Conservation (phyloP, 2,113 vertebrate species). For the Entelurus aequoreus region DNA sequence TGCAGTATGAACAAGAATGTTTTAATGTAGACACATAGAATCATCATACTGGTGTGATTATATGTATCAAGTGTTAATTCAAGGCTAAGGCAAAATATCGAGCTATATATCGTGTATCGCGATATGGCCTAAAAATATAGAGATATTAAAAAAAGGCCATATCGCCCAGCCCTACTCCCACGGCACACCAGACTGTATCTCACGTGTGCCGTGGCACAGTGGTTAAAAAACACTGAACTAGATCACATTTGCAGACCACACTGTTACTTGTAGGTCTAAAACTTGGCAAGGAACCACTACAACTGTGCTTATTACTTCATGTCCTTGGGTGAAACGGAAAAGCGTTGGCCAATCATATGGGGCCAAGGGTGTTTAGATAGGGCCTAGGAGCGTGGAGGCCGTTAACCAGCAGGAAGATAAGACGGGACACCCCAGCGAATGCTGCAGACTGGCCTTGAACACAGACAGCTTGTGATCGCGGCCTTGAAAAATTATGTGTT, state of each 20-base stretch:
- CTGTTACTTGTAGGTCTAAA: background rate
- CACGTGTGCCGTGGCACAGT: too few species aligned
- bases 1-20: too few species aligned
- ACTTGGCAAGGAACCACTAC: background rate
- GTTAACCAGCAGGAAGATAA: constrained; percentile 26
- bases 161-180: too few species aligned
- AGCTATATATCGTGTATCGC: too few species aligned
- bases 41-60: too few species aligned
- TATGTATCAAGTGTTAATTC: too few species aligned
- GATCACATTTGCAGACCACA: background rate
- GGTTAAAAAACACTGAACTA: too few species aligned
- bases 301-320: background rate
- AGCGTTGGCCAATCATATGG: background rate
- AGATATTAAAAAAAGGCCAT: too few species aligned
- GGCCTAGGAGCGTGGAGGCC: background rate
- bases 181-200: too few species aligned
- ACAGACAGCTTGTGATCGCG: constrained; percentile 33
- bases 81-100: too few species aligned
- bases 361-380: background rate
- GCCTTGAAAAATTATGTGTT: constrained; percentile 31
- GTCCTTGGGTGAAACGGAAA: constrained; percentile 26
- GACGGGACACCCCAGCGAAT: background rate
- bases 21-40: too few species aligned
- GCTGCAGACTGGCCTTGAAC: constrained; percentile 42
- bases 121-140: too few species aligned